These are phyloP conservation scores for Heliconius eleuchia DNA, from an alignment of 1,140 invertebrate genomes.

Conservation along the genomic window DNA sequence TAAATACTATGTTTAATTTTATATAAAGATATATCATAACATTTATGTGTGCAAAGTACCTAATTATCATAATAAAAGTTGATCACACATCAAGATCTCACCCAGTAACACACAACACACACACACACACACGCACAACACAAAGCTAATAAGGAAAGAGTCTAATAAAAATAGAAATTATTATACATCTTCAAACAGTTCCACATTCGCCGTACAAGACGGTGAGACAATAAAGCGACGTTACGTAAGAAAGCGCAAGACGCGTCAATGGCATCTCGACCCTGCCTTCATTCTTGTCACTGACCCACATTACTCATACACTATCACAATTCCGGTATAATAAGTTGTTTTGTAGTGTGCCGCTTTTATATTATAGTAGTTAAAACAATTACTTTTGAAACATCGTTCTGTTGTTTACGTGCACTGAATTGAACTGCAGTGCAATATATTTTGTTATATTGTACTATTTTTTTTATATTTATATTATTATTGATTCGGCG, in stretches of 20 bases:
- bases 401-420: not conserved
- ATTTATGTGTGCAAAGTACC: not conserved
- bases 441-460: no score
- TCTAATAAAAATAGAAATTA: not conserved
- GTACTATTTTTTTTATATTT: no score
- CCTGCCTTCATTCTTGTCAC: constrained; percentile 71
- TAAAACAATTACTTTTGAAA: not conserved
- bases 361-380: not conserved
- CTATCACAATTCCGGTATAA: constrained; percentile 69
- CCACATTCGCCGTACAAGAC: constrained; percentile 36
- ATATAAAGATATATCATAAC: no score
- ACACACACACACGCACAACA: no score
- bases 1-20: no score
- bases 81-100: not conserved
- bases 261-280: constrained; percentile 74
- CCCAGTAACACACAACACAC: not conserved
- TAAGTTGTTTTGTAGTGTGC: constrained; percentile 40
- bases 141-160: not conserved
- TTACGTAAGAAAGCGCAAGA: constrained; percentile 65
- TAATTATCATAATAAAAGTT: not conserved
- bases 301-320: constrained; percentile 74
- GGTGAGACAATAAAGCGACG: constrained; percentile 59
- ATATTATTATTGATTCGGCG: no score
- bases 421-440: no score
- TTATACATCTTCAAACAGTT: constrained; percentile 15